Evolutionary conservation across 2,113 vertebrate species (phyloP).

Genomic region (Rhadina sibilatrix): DNA sequence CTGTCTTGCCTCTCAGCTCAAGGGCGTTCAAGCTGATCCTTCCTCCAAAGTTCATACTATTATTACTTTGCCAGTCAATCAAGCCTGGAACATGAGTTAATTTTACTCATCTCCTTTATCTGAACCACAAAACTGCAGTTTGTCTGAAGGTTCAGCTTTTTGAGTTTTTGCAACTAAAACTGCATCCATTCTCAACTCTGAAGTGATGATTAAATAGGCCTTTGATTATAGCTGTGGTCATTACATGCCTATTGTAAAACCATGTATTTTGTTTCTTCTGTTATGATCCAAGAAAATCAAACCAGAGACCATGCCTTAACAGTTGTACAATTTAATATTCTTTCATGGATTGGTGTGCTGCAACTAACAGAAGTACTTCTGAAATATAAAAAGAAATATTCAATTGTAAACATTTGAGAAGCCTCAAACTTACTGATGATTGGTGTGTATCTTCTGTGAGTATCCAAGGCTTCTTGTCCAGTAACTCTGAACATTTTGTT

Average conservation of each 20-base stretch:
- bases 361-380: background rate
- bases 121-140: background rate
- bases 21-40: background rate
- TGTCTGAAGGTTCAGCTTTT: background rate
- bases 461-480: background rate
- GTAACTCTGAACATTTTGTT: background rate
- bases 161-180: background rate
- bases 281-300: background rate
- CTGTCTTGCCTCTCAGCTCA: background rate
- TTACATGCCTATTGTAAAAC: background rate
- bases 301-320: background rate
- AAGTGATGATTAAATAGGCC: background rate
- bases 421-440: background rate
- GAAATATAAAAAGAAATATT: background rate
- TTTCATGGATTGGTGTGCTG: background rate
- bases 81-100: background rate
- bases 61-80: background rate
- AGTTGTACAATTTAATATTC: background rate
- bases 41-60: background rate
- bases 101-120: background rate
- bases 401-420: background rate
- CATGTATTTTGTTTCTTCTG: background rate
- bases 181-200: background rate
- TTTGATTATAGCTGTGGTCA: background rate
- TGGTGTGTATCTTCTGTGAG: background rate